Evolutionary conservation across 2,888 invertebrate genomes (phyloP), one percentile per base, ranked within the genome.

Genomic region (Caenorhabditis sinica): DNA sequence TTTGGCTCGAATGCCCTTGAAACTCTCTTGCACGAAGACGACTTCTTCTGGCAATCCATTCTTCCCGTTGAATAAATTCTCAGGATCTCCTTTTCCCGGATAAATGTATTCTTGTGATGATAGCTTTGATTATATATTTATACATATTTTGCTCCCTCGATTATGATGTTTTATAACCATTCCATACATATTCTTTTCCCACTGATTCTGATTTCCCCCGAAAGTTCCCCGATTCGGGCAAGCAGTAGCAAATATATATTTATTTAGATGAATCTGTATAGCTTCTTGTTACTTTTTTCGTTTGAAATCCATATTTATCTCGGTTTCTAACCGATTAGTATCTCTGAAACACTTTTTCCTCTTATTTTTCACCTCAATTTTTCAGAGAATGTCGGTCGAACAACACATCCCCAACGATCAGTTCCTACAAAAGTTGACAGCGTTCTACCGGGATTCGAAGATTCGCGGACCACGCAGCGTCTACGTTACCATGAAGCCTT

Each of bases 401-500:
- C 81, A 81, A 33, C 84, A 89, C 53, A 94, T 96, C 96, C 96
- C 97, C 94, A 94, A 97, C 91, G 94, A 95, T 83, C 96, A 96
- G 93, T 88, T 88, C 77, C 95, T 97, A 73, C 95, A 96, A 63
- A 95, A 95, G 93, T 94, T 98, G 92, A 82, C 82, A 11, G 82
- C 49, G 9, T 83, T 88, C 56, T 97, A 97, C 92, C 96, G 96
- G 93, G 96, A 95, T 92, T 95, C 96, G n/a, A 95, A 96, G 79
- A 94, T 95, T 87, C 86, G 87, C 17, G 90, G 90, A 43, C 79
- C 90, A 6, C 80, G 81, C 30, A 82, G 88, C 30, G 95, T 97
- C 66, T 95, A 95, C 51, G 95, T 97, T 93, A 96, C 96, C 56
- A 96, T 97, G 95, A 98, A 97, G 94, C 95, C 96, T 95, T 97